A percentile compares a stretch with the other conserved stretches of the same genome.
These are phyloP conservation scores for Eurypyga helias DNA, from an alignment of 2,113 vertebrate genomes.

Conservation along the genomic window DNA sequence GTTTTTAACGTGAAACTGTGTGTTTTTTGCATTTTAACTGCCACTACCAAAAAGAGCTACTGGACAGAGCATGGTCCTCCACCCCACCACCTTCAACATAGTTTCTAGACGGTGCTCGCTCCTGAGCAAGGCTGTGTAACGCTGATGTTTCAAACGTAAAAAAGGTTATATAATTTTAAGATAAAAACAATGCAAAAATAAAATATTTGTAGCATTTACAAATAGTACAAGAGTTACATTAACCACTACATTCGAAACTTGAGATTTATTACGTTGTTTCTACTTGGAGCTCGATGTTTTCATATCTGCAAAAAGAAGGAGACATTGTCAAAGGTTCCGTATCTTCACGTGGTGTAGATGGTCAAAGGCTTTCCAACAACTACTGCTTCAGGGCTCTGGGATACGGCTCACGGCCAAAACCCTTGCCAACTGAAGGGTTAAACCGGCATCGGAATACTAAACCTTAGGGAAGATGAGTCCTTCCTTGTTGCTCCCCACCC, in stretches of 20 bases:
- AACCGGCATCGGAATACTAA: not conserved
- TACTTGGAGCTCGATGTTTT: slow-evolving; percentile 73
- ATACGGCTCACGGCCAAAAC: not conserved
- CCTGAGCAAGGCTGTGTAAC: slow-evolving; percentile 73
- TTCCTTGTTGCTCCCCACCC: not conserved
- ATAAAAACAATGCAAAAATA: slow-evolving; percentile 86
- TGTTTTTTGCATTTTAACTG: not conserved
- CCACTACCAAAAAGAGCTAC: slow-evolving; percentile 3
- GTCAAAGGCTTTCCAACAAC: not conserved
- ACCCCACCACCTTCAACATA: not conserved
- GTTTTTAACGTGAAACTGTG: not conserved
- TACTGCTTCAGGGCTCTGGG: not conserved
- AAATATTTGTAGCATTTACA: slow-evolving; percentile 85
- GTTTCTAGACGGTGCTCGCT: slow-evolving; percentile 47
- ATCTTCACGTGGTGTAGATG: fast-evolving
- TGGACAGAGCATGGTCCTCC: slow-evolving; percentile 24
- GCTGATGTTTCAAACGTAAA: slow-evolving; percentile 72
- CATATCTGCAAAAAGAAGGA: slow-evolving; percentile 69
- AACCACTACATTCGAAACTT: slow-evolving; percentile 70
- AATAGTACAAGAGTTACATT: slow-evolving; percentile 80
- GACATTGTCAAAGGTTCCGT: not conserved
- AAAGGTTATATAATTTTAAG: slow-evolving; percentile 77
- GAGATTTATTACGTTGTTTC: slow-evolving; percentile 47
- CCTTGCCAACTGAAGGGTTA: not conserved
- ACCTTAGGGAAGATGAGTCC: not conserved